Evolutionary conservation across 2,888 invertebrate genomes (phyloP), one percentile per base, ranked within the genome.

Genomic region (Hyposoter didymator): DNA sequence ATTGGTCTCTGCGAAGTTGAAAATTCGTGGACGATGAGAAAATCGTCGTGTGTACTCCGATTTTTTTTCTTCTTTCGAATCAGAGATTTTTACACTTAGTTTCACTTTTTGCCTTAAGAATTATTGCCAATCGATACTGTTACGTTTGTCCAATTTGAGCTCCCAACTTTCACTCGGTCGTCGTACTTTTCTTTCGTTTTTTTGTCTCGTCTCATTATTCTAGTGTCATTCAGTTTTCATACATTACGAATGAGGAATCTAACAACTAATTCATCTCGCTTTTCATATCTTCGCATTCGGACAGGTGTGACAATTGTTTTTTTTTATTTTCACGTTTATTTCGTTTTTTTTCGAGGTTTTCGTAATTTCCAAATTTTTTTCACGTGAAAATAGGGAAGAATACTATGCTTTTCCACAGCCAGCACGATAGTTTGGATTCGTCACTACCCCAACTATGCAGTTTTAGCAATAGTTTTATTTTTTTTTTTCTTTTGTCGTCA

Each of bases 361-460:
- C 12, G n/a, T 66, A 47, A 19, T 79, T 80, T 80, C 32, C 80
- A 83, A 52, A 70, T 73, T 83, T 45, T 45, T 49, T 39, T 0
- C 4, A 78, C 74, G 86, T 82, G 84, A 87, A 87, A 84, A 87
- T 85, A 87, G 64, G 82, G 62, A 78, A 83, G 85, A 86, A 86
- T 85, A 87, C 85, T 88, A 85, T 78, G 80, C 80, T 79, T 88
- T 89, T 89, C 90, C 90, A 91, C 91, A 91, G 90, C 91, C 91
- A 89, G 88, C 88, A 89, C 88, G 89, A 88, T 89, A 89, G 87
- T 90, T 90, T 87, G 80, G 84, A 88, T 88, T 88, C 87, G 88
- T 82, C 87, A 88, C 87, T 84, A 86, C 86, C 84, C 87, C 74
- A 79, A 86, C 81, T 86, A 84, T 85, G 88, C 87, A 75, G 83